Percentiles rank a stretch among this genome's conserved stretches.
These are phyloP conservation scores for Bettongia penicillata DNA, from an alignment of 2,113 vertebrate species.

Conservation along the genomic window DNA sequence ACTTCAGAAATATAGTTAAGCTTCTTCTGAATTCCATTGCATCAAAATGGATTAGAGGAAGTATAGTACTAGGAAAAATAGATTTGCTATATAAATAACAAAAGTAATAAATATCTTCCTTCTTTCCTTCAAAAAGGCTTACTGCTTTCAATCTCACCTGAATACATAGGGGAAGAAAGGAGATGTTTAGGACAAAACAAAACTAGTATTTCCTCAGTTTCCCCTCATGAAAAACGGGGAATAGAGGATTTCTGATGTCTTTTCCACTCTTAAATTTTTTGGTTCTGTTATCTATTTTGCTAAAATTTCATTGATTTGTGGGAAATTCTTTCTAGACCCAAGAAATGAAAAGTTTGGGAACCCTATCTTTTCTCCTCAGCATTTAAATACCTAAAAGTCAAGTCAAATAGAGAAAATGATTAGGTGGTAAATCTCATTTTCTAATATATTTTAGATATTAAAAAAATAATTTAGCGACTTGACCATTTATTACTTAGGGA, in stretches of 20 bases:
- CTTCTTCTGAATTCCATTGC: neutral
- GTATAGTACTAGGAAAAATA: neutral
- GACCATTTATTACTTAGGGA: neutral
- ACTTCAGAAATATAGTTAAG: neutral
- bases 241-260: neutral
- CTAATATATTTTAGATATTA: neutral
- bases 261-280: neutral
- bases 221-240: neutral
- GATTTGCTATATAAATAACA: neutral
- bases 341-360: neutral
- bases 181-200: neutral
- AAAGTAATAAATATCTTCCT: neutral
- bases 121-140: neutral
- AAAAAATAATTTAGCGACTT: neutral
- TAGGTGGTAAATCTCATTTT: neutral
- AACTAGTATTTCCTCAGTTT: neutral
- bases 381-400: neutral
- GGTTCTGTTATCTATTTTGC: neutral
- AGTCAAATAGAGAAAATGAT: neutral
- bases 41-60: neutral
- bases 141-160: neutral
- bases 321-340: neutral
- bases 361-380: neutral
- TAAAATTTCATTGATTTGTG: neutral
- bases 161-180: neutral